These are phyloP conservation scores for Drosophila grimshawi DNA, from an alignment of 1,140 invertebrate genomes.

Conservation along the genomic window DNA sequence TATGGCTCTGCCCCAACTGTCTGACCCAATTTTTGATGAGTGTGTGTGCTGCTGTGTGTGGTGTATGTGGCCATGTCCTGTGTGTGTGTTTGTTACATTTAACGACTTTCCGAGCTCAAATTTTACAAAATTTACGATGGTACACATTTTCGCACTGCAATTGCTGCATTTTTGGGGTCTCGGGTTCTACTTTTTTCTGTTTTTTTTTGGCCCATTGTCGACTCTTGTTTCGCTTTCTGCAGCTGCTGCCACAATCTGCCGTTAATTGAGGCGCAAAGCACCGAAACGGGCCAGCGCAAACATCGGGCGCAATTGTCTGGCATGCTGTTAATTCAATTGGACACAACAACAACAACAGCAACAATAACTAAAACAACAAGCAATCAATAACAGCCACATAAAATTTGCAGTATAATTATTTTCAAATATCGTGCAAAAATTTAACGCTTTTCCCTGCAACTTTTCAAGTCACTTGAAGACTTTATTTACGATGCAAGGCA, in stretches of 20 bases:
- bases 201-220: constrained; percentile 12
- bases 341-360: constrained; percentile 22
- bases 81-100: constrained; percentile 73
- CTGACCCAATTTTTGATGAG: constrained; percentile 71
- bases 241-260: constrained; percentile 37
- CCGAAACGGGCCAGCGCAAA: constrained; percentile 30
- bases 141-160: constrained; percentile 65
- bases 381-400: neutral
- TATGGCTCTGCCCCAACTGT: constrained; percentile 43
- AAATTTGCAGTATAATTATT: constrained; percentile 39
- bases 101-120: constrained; percentile 82
- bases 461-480: constrained; percentile 3
- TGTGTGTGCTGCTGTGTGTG: constrained; percentile 29
- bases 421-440: constrained; percentile 44
- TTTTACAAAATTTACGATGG: constrained; percentile 79
- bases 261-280: constrained; percentile 48
- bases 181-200: constrained; percentile 18
- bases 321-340: constrained; percentile 52
- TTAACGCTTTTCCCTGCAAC: constrained; percentile 16
- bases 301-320: constrained; percentile 40
- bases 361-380: neutral
- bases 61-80: constrained; percentile 3
- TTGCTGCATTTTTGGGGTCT: constrained; percentile 41
- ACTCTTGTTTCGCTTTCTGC: constrained; percentile 19
- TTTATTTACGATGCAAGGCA: neutral